Evolutionary conservation across 2,888 invertebrate genomes (phyloP), one percentile per base, ranked within the genome.

Genomic region (Phymatocera aterrima): DNA sequence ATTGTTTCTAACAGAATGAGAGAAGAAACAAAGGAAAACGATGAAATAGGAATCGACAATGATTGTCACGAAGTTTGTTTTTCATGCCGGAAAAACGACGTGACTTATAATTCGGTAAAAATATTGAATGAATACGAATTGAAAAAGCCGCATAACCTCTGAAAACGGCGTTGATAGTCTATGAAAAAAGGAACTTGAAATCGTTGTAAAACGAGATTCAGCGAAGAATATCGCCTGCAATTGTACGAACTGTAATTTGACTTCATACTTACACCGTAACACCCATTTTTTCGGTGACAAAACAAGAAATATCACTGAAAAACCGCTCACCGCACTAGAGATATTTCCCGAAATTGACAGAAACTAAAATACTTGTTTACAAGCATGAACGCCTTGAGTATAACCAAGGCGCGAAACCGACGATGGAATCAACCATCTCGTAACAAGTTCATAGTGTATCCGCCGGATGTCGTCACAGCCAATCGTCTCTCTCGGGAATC

Each of bases 191-290:
- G 1, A 40, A 28, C 5, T 18, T 18, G 37, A n/a, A n/a, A n/a
- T 37, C 8, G n/a, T 37, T 37, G 61, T 64, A 37, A 34, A 15
- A 3, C n/a, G 3, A 12, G 10, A 18, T 18, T 8, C 0, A n/a
- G n/a, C n/a, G 31, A 37, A 8, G 10, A 3, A 8, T 43, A 43
- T n/a, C 43, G 61, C 21, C 28, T 15, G 1, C n/a, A 2, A 48
- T 18, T 18, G 34, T 72, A 5, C 6, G 10, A 31, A 18, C 34
- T 0, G 12, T 18, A 1, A 51, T 72, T 31, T n/a, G n/a, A 70
- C 31, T 10, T 54, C 34, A 43, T 85, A 92, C 92, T 91, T 91
- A 92, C 92, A 94, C 92, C 80, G 94, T 94, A 77, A 94, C 94
- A 79, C 94, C 94, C 94, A 94, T 94, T 83, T 75, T 89, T 81